Evolutionary conservation across 2,797 vertebrate species (phyloP), one percentile per base, ranked within the genome.

Genomic region (Zalophus californianus): DNA sequence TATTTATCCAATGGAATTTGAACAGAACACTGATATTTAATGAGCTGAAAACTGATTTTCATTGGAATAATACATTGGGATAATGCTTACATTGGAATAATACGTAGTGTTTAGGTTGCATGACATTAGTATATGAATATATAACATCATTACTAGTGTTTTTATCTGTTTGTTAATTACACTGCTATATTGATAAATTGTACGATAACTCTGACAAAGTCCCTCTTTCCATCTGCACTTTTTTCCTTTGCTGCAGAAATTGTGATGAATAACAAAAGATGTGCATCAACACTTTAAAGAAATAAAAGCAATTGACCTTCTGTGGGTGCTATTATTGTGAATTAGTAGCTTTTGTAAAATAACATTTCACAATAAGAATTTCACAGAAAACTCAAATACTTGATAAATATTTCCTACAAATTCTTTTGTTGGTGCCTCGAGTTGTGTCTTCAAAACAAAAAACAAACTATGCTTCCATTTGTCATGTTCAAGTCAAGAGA

Each of bases 331-430:
- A 84, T 64, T 91, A 54, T 68, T 97, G 91, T 64, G 4, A 96
- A 91, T 95, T 96, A 91, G 12, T 78, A 82, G 29, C 70, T 82
- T 86, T 89, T 83, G 14, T 72, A 89, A 87, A 90, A 83, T 86
- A 54, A 78, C 20, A 91, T 77, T 93, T 44, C 13, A 70, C 10
- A 66, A 20, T 25, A 89, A 75, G n/a, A 84, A 29, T n/a, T 83
- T 94, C n/a, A 86, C 16, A 68, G 20, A 92, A 92, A 94, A 38
- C 4, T 50, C 7, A 89, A 94, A 84, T 85, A 86, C 41, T 64
- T 66, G 32, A 91, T 75, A 56, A 50, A 41, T 56, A 58, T 14
- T 80, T 5, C 35, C 21, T 38, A 80, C 16, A 75, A 38, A 75
- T 93, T 79, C 56, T 88, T 73, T n/a, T 86, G 20, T 56, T 85